A percentile compares a stretch with the other conserved stretches of the same genome.
These are phyloP conservation scores for Scaptomyza reducta DNA, from an alignment of 2,888 invertebrate species.

Conservation along the genomic window DNA sequence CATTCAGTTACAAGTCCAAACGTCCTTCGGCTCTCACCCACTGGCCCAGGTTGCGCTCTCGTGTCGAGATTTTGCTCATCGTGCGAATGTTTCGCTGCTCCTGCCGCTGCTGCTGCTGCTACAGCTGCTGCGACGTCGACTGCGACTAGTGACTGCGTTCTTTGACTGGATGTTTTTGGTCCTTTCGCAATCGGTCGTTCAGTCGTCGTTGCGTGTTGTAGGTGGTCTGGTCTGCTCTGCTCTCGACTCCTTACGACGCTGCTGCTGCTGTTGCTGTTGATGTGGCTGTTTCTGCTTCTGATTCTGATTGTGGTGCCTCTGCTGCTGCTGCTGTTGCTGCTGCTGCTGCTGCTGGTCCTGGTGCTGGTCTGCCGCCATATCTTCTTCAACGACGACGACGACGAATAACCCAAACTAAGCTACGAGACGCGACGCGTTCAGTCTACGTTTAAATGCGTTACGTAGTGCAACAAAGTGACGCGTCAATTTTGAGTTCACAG, in stretches of 20 bases:
- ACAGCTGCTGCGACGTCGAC: conserved; percentile 49
- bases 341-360: not conserved
- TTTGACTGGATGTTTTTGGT: conserved; percentile 69
- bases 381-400: conserved; percentile 27
- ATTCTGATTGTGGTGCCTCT: conserved; percentile 25
- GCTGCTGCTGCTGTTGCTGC: conserved; percentile 3
- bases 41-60: conserved; percentile 46
- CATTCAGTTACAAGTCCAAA: conserved; percentile 16
- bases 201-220: conserved; percentile 83
- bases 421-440: conserved; percentile 63
- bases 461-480: conserved; percentile 59
- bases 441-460: conserved; percentile 63
- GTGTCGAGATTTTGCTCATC: conserved; percentile 50
- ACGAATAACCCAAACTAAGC: conserved; percentile 52
- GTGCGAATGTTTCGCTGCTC: conserved; percentile 33
- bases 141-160: conserved; percentile 30
- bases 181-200: conserved; percentile 75
- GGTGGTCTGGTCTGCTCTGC: conserved; percentile 78
- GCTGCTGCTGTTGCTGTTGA: conserved; percentile 37
- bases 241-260: conserved; percentile 35
- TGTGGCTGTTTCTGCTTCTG: conserved; percentile 31
- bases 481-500: conserved; percentile 20
- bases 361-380: conserved; percentile 9
- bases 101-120: conserved; percentile 26
- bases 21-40: conserved; percentile 50